These are phyloP conservation scores for Aldabrachelys gigantea DNA, from an alignment of 2,113 vertebrate species.

Conservation along the genomic window DNA sequence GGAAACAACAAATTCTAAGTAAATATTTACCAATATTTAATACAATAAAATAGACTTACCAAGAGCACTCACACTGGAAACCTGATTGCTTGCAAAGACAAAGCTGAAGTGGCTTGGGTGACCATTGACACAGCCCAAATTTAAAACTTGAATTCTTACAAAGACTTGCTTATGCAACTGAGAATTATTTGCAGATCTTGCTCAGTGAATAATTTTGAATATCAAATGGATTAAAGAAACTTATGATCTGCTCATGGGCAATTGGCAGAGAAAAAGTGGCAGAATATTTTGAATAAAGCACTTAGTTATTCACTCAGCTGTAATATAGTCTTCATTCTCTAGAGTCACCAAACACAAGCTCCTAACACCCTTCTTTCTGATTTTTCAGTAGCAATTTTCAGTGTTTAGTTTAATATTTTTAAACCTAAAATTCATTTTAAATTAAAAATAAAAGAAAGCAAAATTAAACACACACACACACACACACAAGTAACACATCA, in stretches of 20 bases:
- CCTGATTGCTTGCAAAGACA: not conserved
- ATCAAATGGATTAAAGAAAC: conserved; percentile 5
- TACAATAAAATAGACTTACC: not conserved
- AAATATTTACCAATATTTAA: not conserved
- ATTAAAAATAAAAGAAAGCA: not conserved
- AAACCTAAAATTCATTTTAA: not conserved
- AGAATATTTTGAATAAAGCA: not conserved
- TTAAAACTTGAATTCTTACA: conserved; percentile 37
- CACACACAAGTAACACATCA: not conserved
- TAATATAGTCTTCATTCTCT: not conserved
- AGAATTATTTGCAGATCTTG: conserved; percentile 29
- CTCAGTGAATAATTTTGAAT: not conserved
- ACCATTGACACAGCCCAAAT: conserved; percentile 21
- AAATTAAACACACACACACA: not conserved
- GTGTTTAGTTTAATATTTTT: not conserved
- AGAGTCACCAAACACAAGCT: not conserved
- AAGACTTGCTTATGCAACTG: conserved; percentile 15
- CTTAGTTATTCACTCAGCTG: not conserved
- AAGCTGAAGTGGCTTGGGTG: not conserved
- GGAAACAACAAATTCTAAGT: not conserved
- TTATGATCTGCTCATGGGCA: conserved; percentile 17
- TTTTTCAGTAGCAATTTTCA: conserved; percentile 4
- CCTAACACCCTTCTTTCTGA: not conserved
- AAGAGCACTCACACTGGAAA: not conserved
- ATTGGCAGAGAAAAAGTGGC: not conserved